Conservation (phyloP, 2,113 vertebrate species). For the Melanerpes formicivorus region DNA sequence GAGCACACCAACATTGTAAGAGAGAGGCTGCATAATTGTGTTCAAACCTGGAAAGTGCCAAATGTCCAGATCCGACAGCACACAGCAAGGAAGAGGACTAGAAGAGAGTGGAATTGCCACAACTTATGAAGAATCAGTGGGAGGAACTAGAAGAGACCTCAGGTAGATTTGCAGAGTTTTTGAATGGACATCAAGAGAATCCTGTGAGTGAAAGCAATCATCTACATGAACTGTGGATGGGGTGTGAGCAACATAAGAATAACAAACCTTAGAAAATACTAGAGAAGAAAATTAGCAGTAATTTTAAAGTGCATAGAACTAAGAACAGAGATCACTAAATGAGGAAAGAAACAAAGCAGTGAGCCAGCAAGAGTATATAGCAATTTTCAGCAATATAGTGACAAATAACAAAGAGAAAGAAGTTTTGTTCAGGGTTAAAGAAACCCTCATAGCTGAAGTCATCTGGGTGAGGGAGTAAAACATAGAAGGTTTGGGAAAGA, state of each 20-base stretch:
- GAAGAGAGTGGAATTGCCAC: neutral
- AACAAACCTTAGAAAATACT: neutral
- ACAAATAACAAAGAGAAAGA: neutral
- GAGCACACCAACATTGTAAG: neutral
- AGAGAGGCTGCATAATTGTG: neutral
- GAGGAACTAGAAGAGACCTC: neutral
- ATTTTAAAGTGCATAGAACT: neutral
- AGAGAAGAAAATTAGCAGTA: neutral
- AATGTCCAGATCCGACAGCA: neutral
- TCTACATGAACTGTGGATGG: neutral
- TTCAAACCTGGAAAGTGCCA: neutral
- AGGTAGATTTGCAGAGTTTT: neutral
- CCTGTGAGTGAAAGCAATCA: neutral
- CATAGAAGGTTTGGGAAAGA: neutral
- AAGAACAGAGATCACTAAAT: neutral
- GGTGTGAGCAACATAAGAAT: neutral
- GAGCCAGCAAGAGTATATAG: neutral
- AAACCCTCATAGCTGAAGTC: neutral
- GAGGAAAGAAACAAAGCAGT: neutral
- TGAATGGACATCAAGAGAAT: neutral
- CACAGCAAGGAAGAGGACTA: neutral
- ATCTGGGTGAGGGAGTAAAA: neutral
- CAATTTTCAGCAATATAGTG: neutral
- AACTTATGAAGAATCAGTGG: neutral
- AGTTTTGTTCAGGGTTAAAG: neutral